A percentile compares a stretch with the other conserved stretches of the same genome.
Conservation (phyloP, 2,113 vertebrate species). For the Cairina moschata region DNA sequence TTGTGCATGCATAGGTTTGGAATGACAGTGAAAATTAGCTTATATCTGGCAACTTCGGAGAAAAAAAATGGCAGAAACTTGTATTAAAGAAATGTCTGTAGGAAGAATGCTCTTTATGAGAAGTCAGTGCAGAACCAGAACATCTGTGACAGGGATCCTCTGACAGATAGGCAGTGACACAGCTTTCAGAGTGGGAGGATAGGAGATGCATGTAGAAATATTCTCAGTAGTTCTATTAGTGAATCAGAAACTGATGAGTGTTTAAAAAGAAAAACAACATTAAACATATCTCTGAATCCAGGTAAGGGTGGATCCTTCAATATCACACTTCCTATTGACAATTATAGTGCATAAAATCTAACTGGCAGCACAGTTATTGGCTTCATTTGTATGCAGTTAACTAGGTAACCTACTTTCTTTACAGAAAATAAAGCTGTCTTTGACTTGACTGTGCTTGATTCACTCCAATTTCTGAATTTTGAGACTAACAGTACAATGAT, state of each 20-base stretch:
- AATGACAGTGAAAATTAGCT: background rate
- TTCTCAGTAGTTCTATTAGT: slow-evolving; percentile 23
- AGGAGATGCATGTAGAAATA: slow-evolving; percentile 36
- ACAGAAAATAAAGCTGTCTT: slow-evolving; percentile 36
- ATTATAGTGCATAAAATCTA: background rate
- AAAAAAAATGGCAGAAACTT: background rate
- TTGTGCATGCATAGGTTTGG: background rate
- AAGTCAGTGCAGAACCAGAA: slow-evolving; percentile 24
- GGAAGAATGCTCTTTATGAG: slow-evolving; percentile 1
- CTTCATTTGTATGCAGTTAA: slow-evolving; percentile 64
- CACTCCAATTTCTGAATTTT: background rate
- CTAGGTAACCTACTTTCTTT: slow-evolving; percentile 60
- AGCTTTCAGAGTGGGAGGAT: slow-evolving; percentile 58
- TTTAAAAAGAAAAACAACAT: background rate
- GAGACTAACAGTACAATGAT: background rate
- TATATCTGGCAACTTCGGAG: background rate
- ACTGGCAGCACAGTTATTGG: background rate
- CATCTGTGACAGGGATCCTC: slow-evolving; percentile 59
- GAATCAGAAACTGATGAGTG: background rate
- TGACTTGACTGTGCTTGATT: slow-evolving; percentile 11
- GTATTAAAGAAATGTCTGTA: background rate
- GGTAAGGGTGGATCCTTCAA: background rate
- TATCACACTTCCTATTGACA: background rate
- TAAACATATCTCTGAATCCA: background rate
- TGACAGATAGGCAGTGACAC: slow-evolving; percentile 40